Evolutionary conservation across 2,888 invertebrate species (phyloP).

Genomic region (Dicranocentrus wangi): DNA sequence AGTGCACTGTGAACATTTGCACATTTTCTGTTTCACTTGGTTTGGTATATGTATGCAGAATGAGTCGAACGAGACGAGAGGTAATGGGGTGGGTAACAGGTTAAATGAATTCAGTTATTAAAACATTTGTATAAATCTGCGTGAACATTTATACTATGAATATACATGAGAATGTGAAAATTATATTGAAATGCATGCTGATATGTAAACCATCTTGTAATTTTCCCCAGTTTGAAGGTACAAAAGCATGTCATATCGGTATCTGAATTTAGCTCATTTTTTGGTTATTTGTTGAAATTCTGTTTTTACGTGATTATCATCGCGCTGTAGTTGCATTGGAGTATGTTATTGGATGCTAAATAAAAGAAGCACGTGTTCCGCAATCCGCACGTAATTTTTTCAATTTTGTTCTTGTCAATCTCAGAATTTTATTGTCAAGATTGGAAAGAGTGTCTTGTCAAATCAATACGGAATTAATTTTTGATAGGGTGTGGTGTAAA

Average conservation of each 20-base stretch:
- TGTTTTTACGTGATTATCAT: too few species aligned
- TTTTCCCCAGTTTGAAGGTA: not conserved
- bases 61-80: too few species aligned
- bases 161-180: not conserved
- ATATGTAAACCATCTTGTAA: not conserved
- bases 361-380: not conserved
- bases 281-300: too few species aligned
- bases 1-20: constrained; percentile 1
- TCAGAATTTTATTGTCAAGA: constrained; percentile 2
- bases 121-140: not conserved
- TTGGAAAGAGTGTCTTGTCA: not conserved
- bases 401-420: not conserved
- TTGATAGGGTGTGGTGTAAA: not conserved
- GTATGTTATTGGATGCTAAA: too few species aligned
- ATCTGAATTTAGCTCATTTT: too few species aligned
- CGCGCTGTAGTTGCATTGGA: too few species aligned
- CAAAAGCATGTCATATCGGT: too few species aligned
- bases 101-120: constrained; percentile 3
- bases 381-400: not conserved
- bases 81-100: constrained; percentile 1
- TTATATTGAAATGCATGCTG: not conserved
- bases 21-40: not conserved
- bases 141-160: not conserved
- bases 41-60: not conserved
- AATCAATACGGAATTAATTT: not conserved